Percentiles rank a stretch among this genome's conserved stretches.
Evolutionary conservation across 2,797 vertebrate species (phyloP).

Genomic region (Geotrypetes seraphini): DNA sequence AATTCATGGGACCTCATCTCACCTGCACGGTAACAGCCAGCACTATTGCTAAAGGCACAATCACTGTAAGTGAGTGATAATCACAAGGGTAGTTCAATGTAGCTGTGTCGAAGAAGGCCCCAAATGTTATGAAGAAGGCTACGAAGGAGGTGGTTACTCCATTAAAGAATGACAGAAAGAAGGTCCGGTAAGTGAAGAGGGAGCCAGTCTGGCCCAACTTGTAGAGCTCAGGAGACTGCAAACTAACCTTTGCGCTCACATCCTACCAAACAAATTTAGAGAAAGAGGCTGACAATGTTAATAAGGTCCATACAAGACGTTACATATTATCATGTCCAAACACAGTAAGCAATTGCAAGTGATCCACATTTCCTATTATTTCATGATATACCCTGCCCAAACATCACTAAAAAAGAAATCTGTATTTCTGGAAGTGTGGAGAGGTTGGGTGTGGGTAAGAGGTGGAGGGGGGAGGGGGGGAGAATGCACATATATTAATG

Average conservation of each 20-base stretch:
- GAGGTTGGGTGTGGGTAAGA: too few species aligned
- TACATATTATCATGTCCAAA: too few species aligned
- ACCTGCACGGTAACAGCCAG: constrained; percentile 72
- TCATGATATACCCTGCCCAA: too few species aligned
- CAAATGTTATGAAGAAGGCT: constrained; percentile 67
- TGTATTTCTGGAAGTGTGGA: neutral
- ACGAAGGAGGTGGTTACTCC: constrained; percentile 62
- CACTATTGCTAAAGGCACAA: constrained; percentile 54
- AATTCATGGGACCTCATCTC: neutral
- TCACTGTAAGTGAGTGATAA: constrained; percentile 71
- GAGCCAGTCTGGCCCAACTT: constrained; percentile 51
- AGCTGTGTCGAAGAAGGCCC: constrained; percentile 44
- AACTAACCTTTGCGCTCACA: constrained; percentile 56
- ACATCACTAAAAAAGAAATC: too few species aligned
- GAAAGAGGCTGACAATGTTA: too few species aligned
- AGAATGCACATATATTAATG: too few species aligned
- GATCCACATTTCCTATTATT: too few species aligned
- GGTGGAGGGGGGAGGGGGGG: too few species aligned
- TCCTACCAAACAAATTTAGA: constrained; percentile 48
- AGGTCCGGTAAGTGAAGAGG: constrained; percentile 59
- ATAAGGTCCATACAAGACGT: too few species aligned
- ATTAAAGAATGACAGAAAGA: constrained; percentile 51
- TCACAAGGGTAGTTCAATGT: constrained; percentile 32
- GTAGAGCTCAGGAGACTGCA: constrained; percentile 69
- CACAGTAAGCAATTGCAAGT: too few species aligned